These are phyloP conservation scores for Dione vanillae DNA, from an alignment of 2,888 invertebrate genomes.

Conservation along the genomic window DNA sequence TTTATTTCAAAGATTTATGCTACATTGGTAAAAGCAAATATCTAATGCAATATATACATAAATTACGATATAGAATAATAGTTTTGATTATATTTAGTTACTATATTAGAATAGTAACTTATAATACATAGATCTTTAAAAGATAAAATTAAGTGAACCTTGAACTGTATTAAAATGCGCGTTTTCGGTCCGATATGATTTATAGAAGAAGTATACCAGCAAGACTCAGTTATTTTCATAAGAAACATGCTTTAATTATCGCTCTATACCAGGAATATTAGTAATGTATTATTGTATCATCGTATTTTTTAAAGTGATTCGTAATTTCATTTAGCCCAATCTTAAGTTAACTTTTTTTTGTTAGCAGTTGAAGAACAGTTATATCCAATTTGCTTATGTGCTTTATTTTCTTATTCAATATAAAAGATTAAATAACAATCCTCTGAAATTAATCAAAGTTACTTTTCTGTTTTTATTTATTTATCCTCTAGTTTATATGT, in stretches of 20 bases:
- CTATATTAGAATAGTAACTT: no score
- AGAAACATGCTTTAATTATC: conserved; percentile 19
- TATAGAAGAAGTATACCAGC: conserved; percentile 4
- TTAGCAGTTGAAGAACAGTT: conserved; percentile 7
- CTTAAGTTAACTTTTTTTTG: conserved; percentile 48
- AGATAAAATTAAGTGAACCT: conserved; percentile 9
- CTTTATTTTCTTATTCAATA: conserved; percentile 27
- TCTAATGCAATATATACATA: no score
- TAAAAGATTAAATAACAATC: no score
- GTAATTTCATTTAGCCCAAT: conserved; percentile 40
- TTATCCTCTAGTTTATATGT: no score
- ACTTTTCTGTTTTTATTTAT: no score
- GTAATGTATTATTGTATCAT: conserved; percentile 42
- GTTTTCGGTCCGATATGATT: conserved; percentile 17
- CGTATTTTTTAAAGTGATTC: conserved; percentile 47
- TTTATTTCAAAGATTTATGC: no score
- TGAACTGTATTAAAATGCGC: conserved; percentile 17
- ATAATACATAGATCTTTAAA: neutral
- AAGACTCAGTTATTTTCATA: conserved; percentile 22
- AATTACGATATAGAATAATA: no score
- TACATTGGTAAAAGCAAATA: no score
- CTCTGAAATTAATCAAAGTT: no score
- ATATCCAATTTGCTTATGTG: neutral
- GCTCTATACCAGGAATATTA: conserved; percentile 22
- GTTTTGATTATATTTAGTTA: no score